These are phyloP conservation scores for Limnodromus scolopaceus DNA, from an alignment of 2,797 vertebrate species.

Conservation along the genomic window DNA sequence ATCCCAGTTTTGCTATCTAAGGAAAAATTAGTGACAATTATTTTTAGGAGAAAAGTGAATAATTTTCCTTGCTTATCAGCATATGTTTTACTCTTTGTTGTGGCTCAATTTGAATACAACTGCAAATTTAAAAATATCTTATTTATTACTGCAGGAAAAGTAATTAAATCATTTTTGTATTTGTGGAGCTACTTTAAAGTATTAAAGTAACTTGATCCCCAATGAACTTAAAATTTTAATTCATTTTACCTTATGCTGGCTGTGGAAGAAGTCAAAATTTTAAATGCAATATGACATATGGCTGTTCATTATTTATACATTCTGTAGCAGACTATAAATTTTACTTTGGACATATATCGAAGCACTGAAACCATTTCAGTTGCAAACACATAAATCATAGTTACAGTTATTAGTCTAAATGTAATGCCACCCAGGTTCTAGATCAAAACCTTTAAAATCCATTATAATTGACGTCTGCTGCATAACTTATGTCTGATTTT, in stretches of 20 bases:
- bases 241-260: constrained; percentile 76
- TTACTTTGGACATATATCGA: constrained; percentile 82
- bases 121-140: constrained; percentile 40
- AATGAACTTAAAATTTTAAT: constrained; percentile 80
- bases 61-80: neutral
- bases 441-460: constrained; percentile 85
- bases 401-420: constrained; percentile 85
- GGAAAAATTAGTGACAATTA: constrained; percentile 19
- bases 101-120: constrained; percentile 31
- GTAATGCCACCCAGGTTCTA: constrained; percentile 81
- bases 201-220: constrained; percentile 75
- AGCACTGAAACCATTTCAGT: constrained; percentile 79
- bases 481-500: constrained; percentile 80
- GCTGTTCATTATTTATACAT: constrained; percentile 87
- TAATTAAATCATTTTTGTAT: constrained; percentile 72
- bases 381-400: constrained; percentile 84
- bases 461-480: constrained; percentile 79
- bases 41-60: neutral
- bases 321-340: constrained; percentile 84
- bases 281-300: constrained; percentile 83
- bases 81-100: neutral
- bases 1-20: neutral
- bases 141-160: constrained; percentile 51
- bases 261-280: constrained; percentile 79
- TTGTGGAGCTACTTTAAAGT: constrained; percentile 63